Evolutionary conservation across 2,113 vertebrate genomes (phyloP), one percentile per base, ranked within the genome.

Genomic region (Phainopepla nitens): DNA sequence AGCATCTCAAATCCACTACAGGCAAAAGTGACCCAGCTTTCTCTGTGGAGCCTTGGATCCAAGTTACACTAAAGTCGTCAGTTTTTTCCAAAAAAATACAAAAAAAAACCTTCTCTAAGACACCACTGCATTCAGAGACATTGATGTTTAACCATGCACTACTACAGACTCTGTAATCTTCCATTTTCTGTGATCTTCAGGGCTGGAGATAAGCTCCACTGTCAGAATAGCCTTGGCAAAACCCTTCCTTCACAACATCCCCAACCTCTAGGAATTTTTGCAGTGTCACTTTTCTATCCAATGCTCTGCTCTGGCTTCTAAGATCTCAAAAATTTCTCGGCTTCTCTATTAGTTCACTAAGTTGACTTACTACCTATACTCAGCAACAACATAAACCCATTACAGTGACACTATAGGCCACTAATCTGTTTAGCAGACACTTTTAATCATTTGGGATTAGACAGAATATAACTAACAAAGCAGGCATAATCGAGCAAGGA

Each of bases 341-440:
- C 15, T 27, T 68, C 13, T 49, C 25, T 76, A 11, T 44, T 60
- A 61, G 12, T 79, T 94, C 29, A 68, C 36, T 29, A 45, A 19
- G 28, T 24, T 85, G 36, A 69, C 23, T 72, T 92, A 49, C 28
- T 44, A 68, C 57, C 65, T 82, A 56, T 22, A 79, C 21, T 72
- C 70, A 76, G 57, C 57, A 82, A 57, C 53, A 80, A 35, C 41
- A 27, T 72, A 81, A 97, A 16, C 36, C 73, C 31, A 79, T 92
- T 57, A 53, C 73, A 85, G 69, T 76, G 70, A 94, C 78, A 76
- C 41, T 62, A 21, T 18, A 76, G 41, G 49, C 42, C 71, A 85
- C 62, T 85, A 57, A 79, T 91, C 85, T 90, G 50, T 87, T 95
- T 88, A 95, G 79, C 36, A 80, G 79, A 62, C 51, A 81, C 36